Evolutionary conservation across 2,113 vertebrate species (phyloP), one percentile per base, ranked within the genome.

Genomic region (Verasper variegatus): DNA sequence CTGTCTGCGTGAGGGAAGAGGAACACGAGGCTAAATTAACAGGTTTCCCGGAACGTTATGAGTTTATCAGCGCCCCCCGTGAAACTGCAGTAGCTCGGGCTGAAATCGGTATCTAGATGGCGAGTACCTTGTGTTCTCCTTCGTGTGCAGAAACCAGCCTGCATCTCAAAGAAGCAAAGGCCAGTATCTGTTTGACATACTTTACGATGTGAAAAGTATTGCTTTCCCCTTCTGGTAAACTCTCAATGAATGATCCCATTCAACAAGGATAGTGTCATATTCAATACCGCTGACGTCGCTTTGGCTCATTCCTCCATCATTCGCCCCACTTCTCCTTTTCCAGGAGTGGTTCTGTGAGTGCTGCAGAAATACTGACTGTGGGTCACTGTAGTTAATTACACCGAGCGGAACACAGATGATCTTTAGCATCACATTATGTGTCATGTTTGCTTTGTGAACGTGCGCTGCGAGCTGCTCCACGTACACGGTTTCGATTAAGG

Each of bases 131-230:
- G 40, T 2, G 10, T 42, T 78, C 35, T 68, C 13, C 26, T 55
- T 72, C 47, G 31, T 62, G 55, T 13, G 57, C 4, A 37, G 2
- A 59, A 56, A 59, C 77, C 21, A 5, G 15, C 72, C 23, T 80
- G 54, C 12, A 71, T 64, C 21, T 45, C 42, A 45, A 13, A 45
- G 42, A 14, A 11, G 11, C 27, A 68, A 52, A 56, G 21, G 26
- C 26, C 27, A 10, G 35, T 37, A 2, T 37, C 35, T 37, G 35
- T 10, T 8, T 10, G 35, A 37, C 35, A 31, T 31, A 27, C 26
- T 27, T 31, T 31, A 31, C 31, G 31, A 31, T 35, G 31, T 35
- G 31, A 35, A 27, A 5, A 27, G 3, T 5, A 5, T 27, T 27
- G 27, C 27, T 27, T 27, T 27, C 27, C 5, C 27, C 5, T 27